Evolutionary conservation across 2,113 vertebrate genomes (phyloP), one percentile per base, ranked within the genome.

Genomic region (Mus spicilegus): DNA sequence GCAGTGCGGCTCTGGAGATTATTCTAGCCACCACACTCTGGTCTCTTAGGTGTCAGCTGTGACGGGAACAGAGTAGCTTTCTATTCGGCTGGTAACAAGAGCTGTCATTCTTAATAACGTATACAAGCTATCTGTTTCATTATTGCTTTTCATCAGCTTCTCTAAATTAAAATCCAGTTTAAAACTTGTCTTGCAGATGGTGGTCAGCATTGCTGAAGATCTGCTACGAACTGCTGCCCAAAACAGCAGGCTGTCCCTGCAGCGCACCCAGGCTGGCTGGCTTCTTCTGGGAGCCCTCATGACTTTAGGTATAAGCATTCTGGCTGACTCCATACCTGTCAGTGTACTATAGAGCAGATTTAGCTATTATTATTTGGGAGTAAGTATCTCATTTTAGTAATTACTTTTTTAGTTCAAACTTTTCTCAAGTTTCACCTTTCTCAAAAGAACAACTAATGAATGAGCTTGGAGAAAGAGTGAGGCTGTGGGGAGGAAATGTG

Each of bases 121-220:
- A 20, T 54, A 28, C 42, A 89, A 49, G 33, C 73, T 94, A 5
- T 63, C 84, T 95, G 20, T 89, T 89, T 95, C 75, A 28, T 85
- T 54, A 67, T 69, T 87, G 28, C 67, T 77, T 30, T 95, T 65
- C 81, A 94, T 75, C 89, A n/a, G 56, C 58, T 49, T 39, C 12
- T 95, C 94, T 92, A 76, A 72, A 49, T 93, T 94, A 1, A 88
- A 58, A 86, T 94, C 70, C 84, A 94, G 77, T 36, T 95, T 19
- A 7, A 0, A 36, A 85, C 72, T 82, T 98, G 67, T 95, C 92
- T 92, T 99, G 63, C 97, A 99, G 99, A 99, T 99, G 99, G 99
- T 99, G 94, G 99, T 99, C 96, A 99, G 99, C 91, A 99, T 99
- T 96, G 99, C 99, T 82, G 99, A 99, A 97, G 99, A 99, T 97